Evolutionary conservation across 2,888 invertebrate genomes (phyloP), one percentile per base, ranked within the genome.

Genomic region (Drosophila atripex): DNA sequence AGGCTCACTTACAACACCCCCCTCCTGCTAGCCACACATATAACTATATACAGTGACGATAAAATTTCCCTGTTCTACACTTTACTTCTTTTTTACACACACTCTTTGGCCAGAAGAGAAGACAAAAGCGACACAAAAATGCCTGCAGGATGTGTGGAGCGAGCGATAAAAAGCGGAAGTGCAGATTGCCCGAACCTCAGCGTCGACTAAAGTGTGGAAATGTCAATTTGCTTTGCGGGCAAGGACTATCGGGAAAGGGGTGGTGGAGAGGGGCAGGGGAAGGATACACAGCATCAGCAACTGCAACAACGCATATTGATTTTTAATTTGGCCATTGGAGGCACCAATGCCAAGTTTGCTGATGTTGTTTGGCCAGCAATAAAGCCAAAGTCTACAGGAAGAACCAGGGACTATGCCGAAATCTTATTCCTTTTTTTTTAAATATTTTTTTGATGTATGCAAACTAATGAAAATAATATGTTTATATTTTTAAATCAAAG

Each of bases 281-380:
- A 14, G 47, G 21, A 46, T 51, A 55, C 59, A 75, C 59, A 49
- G 56, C 64, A 66, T 46, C 61, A 60, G 30, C 57, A 66, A 61
- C 64, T 61, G 74, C 74, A 76, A 65, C 61, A 77, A 50, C 68
- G 64, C 55, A 71, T 88, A 88, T 88, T 82, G 88, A 89, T 88
- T 88, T 89, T 88, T 88, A 89, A 88, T 88, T 88, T 88, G 75
- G 71, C 59, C 38, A 41, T 9, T 41, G 39, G 43, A 38, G 35
- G 28, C 35, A 25, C 46, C 35, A 47, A 21, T 6, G 21, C 43
- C 16, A 6, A 2, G 43, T 21, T 43, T 57, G 28, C 11, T 28
- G 70, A 14, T 52, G 30, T 45, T 51, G 25, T 59, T 59, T 41
- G 47, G 41, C 41, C 16, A 55, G 65, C 65, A 41, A 58, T 51